Base-by-base conservation (phyloP, 2,888 invertebrate species). In the Harpagoxenus sublaevis region DNA sequence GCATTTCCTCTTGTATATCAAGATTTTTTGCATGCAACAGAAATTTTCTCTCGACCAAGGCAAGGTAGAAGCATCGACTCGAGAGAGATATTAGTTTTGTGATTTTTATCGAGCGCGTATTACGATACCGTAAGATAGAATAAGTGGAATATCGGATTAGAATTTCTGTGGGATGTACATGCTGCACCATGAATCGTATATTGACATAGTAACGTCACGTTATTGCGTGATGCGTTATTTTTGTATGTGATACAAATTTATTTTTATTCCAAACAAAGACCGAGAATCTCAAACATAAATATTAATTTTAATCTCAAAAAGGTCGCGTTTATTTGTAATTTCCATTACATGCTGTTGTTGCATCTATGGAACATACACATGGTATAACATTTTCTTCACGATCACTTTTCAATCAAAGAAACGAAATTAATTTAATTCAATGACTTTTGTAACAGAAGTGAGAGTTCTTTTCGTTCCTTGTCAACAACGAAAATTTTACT, bases 31-130 rank as follows among this genome's bases (percentile, higher is more conserved):
- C 42, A 10, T 28, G 18, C n/a, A 55, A 35, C 15, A 53, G 23
- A 81, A 70, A 81, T 81, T 81, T 81, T 28, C 39, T 28, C 28
- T 70, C 45, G 23, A 75, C 28, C 57, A 8, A 31, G n/a, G 23
- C 23, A 23, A 23, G n/a, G 31, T 45, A 23, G 10, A 71, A 70
- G 39, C 35, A 31, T 57, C 42, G 15, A 55, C 31, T n/a, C 35
- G 53, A 18, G 68, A 23, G 68, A 57, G 10, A 70, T 65, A 57
- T 70, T 35, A 35, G 18, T 79, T 57, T 79, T 31, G 45, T 35
- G n/a, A 78, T 31, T 78, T 78, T 55, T 66, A 39, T 78, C 53
- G 42, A 55, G 12, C 68, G 15, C n/a, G 12, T 35, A 53, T 77
- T 35, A n/a, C 45, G 35, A 31, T 53, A 62, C 23, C 28, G 63